phyloP scores from a whole-genome alignment of 2,113 vertebrate genomes.

The Notothenia coriiceps region DNA sequence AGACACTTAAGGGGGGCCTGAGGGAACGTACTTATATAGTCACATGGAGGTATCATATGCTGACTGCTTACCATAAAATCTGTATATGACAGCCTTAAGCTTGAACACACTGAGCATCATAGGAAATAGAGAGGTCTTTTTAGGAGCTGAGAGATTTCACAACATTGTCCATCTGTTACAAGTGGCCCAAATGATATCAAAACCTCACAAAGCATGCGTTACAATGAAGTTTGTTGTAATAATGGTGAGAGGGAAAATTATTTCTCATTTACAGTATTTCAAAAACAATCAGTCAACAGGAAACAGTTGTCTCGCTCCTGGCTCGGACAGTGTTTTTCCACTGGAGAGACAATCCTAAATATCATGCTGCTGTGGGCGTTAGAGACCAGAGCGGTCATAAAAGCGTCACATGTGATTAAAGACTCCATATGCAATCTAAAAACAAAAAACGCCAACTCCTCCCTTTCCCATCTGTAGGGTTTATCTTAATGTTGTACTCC shows the following conservation, averaged over 20 bases:
- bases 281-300: slow-evolving; percentile 57
- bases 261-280: slow-evolving; percentile 56
- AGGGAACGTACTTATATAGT: not conserved
- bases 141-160: not conserved
- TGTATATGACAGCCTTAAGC: not conserved
- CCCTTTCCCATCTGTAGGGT: not conserved
- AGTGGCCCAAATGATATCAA: slow-evolving; percentile 5
- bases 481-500: not conserved
- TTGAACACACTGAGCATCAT: slow-evolving; percentile 1
- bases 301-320: slow-evolving; percentile 64
- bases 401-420: slow-evolving; percentile 46
- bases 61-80: not conserved
- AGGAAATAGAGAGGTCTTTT: not conserved
- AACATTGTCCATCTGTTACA: slow-evolving; percentile 1
- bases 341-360: slow-evolving; percentile 49
- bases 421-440: slow-evolving; percentile 25
- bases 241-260: slow-evolving; percentile 10
- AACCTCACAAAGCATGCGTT: not conserved
- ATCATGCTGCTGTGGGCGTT: slow-evolving; percentile 37
- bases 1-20: not conserved
- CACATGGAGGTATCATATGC: slow-evolving; percentile 35
- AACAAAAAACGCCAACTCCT: slow-evolving; percentile 15
- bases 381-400: slow-evolving; percentile 35
- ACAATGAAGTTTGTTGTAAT: slow-evolving; percentile 5
- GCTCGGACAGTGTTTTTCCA: slow-evolving; percentile 64